Percentiles rank a stretch among this genome's conserved stretches.
phyloP scores from a whole-genome alignment of 1,140 invertebrate genomes.

The Dryas iulia region DNA sequence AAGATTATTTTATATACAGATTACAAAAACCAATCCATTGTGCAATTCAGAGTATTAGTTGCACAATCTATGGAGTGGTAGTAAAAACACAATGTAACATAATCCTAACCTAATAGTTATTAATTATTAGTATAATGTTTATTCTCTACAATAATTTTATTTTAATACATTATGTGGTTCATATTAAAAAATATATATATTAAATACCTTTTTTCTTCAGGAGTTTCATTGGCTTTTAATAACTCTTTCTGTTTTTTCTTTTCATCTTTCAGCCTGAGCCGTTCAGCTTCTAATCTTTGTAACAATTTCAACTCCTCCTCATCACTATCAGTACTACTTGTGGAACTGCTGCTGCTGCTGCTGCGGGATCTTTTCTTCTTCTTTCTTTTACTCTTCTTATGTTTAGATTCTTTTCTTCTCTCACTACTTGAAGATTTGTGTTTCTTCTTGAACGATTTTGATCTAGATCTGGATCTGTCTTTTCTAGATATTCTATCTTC shows the following conservation, averaged over 20 bases:
- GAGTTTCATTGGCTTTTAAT: slow-evolving; percentile 94
- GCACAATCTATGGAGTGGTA: too few relatives aligned
- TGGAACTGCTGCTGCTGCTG: slow-evolving; percentile 31
- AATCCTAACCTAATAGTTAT: too few relatives aligned
- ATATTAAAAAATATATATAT: too few relatives aligned
- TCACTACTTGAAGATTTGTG: slow-evolving; percentile 54
- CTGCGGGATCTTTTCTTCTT: slow-evolving; percentile 49
- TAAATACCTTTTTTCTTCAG: slow-evolving; percentile 91
- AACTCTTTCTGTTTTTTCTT: slow-evolving; percentile 89
- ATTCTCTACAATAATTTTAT: neutral
- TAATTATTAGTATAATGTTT: neutral
- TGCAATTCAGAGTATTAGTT: too few relatives aligned
- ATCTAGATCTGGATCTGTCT: slow-evolving; percentile 29
- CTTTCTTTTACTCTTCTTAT: slow-evolving; percentile 65
- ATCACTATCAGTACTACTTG: slow-evolving; percentile 67
- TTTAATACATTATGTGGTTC: neutral
- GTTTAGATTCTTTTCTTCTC: slow-evolving; percentile 42
- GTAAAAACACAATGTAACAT: too few relatives aligned
- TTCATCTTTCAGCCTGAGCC: slow-evolving; percentile 84
- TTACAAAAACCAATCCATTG: too few relatives aligned
- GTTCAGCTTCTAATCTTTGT: slow-evolving; percentile 86
- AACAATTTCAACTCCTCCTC: slow-evolving; percentile 85
- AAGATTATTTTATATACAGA: too few relatives aligned
- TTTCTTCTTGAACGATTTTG: slow-evolving; percentile 20
- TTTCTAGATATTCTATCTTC: slow-evolving; percentile 25